Conservation (phyloP, 2,888 invertebrate genomes). For the Mythimna albipuncta region DNA sequence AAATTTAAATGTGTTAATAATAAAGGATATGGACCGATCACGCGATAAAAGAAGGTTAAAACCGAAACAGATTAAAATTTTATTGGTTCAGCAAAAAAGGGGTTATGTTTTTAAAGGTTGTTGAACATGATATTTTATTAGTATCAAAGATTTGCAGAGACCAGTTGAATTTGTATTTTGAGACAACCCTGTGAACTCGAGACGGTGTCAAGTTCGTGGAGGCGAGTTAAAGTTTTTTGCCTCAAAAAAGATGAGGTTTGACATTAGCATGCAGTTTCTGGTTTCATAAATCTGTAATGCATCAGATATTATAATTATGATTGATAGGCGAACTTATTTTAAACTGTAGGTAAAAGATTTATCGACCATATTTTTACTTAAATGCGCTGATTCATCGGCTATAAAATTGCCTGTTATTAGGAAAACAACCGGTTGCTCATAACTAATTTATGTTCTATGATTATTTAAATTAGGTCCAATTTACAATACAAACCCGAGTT, state of each 20-base stretch:
- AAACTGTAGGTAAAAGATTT: conserved; percentile 1
- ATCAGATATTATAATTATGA: conserved; percentile 45
- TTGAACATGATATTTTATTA: conserved; percentile 22
- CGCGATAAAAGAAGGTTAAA: conserved; percentile 33
- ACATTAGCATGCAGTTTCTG: conserved; percentile 54
- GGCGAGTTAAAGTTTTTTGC: conserved; percentile 48
- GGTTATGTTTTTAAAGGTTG: conserved; percentile 22
- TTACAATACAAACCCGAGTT: background rate
- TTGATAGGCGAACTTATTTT: conserved; percentile 39
- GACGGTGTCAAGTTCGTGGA: conserved; percentile 59
- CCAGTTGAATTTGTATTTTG: conserved; percentile 23
- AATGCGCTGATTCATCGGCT: conserved; percentile 11
- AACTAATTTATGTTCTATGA: background rate
- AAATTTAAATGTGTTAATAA: conserved; percentile 46
- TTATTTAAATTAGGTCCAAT: background rate
- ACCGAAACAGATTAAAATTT: conserved; percentile 37
- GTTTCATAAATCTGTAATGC: conserved; percentile 38
- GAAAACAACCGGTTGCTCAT: conserved; percentile 17
- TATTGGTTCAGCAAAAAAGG: conserved; percentile 34
- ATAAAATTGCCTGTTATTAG: conserved; percentile 3
- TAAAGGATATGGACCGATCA: conserved; percentile 34
- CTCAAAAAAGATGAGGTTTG: conserved; percentile 49
- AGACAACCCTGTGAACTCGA: conserved; percentile 55
- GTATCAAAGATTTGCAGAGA: background rate
- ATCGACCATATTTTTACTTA: conserved; percentile 18